Evolutionary conservation across 2,113 vertebrate genomes (phyloP).

Genomic region (Coracopsis vasa): DNA sequence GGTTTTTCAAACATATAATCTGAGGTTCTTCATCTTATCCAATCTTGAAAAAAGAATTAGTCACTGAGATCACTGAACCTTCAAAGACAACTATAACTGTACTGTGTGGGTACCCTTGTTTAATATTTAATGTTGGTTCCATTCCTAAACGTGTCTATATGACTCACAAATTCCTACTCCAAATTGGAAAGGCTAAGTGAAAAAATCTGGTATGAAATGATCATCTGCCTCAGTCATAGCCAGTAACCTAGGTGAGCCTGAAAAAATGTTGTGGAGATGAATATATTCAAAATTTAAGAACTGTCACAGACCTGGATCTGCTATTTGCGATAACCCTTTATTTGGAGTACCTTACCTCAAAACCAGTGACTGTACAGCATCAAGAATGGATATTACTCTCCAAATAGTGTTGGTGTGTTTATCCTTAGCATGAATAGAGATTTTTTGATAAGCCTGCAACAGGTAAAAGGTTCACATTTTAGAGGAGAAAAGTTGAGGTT

Average conservation of each 20-base stretch:
- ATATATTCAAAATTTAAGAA: not conserved
- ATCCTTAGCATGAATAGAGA: not conserved
- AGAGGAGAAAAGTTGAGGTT: not conserved
- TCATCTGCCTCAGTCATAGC: not conserved
- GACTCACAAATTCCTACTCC: slow-evolving; percentile 5
- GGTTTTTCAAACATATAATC: not conserved
- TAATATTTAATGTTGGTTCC: slow-evolving; percentile 1
- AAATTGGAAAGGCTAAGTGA: not conserved
- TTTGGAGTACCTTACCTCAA: not conserved
- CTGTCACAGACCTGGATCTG: not conserved
- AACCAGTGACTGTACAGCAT: not conserved
- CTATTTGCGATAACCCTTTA: not conserved
- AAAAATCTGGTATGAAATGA: not conserved
- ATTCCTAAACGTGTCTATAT: not conserved
- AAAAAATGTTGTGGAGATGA: not conserved
- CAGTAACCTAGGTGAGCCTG: not conserved
- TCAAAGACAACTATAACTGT: slow-evolving; percentile 12
- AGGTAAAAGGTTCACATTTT: not conserved
- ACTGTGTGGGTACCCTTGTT: not conserved
- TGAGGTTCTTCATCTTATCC: not conserved
- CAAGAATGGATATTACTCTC: not conserved
- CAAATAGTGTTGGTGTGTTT: not conserved
- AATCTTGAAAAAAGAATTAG: not conserved
- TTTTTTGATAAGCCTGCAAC: not conserved
- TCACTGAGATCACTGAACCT: not conserved